Conservation (phyloP, 2,888 invertebrate genomes). For the Tricholauxania praeusta region DNA sequence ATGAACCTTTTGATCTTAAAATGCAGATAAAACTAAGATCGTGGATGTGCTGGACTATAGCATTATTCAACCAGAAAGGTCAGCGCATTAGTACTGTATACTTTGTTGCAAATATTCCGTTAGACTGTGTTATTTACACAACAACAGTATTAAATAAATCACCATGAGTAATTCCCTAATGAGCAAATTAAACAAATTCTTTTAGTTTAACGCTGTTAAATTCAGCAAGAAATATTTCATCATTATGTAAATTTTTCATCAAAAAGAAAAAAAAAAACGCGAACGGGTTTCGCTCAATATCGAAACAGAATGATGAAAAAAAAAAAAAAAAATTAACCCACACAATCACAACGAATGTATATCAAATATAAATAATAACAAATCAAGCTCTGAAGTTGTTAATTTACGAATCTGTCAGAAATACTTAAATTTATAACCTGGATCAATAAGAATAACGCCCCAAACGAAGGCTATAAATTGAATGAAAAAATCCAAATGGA, state of each 20-base stretch:
- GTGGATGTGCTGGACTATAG: no score
- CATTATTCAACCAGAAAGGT: no score
- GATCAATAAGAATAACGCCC: conserved; percentile 50
- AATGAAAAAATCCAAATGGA: not conserved
- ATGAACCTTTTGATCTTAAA: no score
- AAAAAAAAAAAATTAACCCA: not conserved
- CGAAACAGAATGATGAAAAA: not conserved
- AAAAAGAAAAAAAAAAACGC: not conserved
- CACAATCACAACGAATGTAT: not conserved
- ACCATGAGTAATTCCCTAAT: conserved; percentile 11
- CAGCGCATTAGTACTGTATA: no score
- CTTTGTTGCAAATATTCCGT: no score
- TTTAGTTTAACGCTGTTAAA: not conserved
- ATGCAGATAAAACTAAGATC: no score
- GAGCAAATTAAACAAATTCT: conserved; percentile 6
- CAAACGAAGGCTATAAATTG: conserved; percentile 50
- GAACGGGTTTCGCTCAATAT: conserved; percentile 9
- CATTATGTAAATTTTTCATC: conserved; percentile 22
- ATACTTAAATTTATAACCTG: conserved; percentile 49
- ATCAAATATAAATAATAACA: conserved; percentile 47
- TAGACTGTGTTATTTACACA: no score
- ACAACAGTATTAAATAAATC: not conserved
- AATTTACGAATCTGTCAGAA: conserved; percentile 25
- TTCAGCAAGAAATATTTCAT: not conserved
- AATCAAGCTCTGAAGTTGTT: conserved; percentile 47